phyloP scores from a whole-genome alignment of 2,888 invertebrate genomes.

The Argyresthia goedartella region DNA sequence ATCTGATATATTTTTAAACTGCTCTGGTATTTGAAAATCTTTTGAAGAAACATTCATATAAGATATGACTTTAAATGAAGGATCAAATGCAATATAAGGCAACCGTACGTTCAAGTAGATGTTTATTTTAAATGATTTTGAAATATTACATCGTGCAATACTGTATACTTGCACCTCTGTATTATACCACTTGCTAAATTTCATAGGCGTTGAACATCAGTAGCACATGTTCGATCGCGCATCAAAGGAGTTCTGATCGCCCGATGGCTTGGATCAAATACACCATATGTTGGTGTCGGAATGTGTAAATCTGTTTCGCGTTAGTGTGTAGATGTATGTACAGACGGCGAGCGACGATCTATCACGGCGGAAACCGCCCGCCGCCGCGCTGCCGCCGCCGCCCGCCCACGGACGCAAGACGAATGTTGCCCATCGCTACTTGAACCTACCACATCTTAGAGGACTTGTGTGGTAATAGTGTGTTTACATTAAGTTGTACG shows the following conservation, averaged over 20 bases:
- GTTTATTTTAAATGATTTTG: no score
- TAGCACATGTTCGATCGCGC: not conserved
- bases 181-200: not conserved
- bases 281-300: conserved; percentile 26
- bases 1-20: conserved; percentile 36
- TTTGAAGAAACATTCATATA: not conserved
- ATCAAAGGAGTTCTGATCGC: conserved; percentile 37
- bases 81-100: no score
- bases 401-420: conserved; percentile 9
- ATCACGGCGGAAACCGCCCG: conserved; percentile 25
- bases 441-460: conserved; percentile 3
- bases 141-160: not conserved
- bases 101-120: no score
- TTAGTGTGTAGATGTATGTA: conserved; percentile 33
- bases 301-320: conserved; percentile 34
- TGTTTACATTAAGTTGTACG: no score
- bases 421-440: conserved; percentile 13
- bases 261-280: conserved; percentile 36
- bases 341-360: conserved; percentile 24
- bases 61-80: no score
- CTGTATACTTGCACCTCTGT: not conserved
- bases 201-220: not conserved
- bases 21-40: conserved; percentile 12
- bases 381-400: conserved; percentile 6
- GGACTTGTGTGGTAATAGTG: no score